Conservation (phyloP, 2,888 invertebrate species). For the Alcis repandata region DNA sequence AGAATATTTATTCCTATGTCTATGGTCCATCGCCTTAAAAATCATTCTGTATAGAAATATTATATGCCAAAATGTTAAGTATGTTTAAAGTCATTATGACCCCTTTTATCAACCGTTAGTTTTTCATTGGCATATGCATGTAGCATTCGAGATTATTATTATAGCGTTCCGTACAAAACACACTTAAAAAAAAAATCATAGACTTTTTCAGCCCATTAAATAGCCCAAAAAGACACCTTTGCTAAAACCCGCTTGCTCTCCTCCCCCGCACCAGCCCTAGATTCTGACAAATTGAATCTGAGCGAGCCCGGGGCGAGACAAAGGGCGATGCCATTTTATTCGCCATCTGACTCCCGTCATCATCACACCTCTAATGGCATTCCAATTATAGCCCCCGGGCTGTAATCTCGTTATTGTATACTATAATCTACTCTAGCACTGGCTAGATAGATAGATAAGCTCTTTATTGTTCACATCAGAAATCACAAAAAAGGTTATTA, state of each 20-base stretch:
- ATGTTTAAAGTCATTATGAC: too few species aligned
- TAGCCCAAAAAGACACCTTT: not conserved
- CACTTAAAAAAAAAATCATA: not conserved
- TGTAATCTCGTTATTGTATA: not conserved
- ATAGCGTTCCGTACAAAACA: too few species aligned
- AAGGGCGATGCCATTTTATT: slow-evolving; percentile 81
- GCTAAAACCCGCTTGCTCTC: slow-evolving; percentile 27
- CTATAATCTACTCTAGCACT: not conserved
- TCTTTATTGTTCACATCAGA: too few species aligned
- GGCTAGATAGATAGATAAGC: too few species aligned
- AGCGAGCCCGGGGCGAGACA: slow-evolving; percentile 76
- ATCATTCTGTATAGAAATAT: too few species aligned
- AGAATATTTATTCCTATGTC: too few species aligned
- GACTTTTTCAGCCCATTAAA: not conserved
- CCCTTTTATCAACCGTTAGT: too few species aligned
- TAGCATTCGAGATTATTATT: too few species aligned
- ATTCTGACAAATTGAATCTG: slow-evolving; percentile 83
- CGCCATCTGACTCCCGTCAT: slow-evolving; percentile 77
- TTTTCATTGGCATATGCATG: too few species aligned
- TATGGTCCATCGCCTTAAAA: too few species aligned
- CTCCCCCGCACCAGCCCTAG: slow-evolving; percentile 53
- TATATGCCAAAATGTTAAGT: too few species aligned
- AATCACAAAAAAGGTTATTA: too few species aligned
- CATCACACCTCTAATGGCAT: slow-evolving; percentile 69
- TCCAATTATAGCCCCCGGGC: slow-evolving; percentile 63